Conservation (phyloP, 2,888 invertebrate genomes). For the Dyspetes luteomarginatus region DNA sequence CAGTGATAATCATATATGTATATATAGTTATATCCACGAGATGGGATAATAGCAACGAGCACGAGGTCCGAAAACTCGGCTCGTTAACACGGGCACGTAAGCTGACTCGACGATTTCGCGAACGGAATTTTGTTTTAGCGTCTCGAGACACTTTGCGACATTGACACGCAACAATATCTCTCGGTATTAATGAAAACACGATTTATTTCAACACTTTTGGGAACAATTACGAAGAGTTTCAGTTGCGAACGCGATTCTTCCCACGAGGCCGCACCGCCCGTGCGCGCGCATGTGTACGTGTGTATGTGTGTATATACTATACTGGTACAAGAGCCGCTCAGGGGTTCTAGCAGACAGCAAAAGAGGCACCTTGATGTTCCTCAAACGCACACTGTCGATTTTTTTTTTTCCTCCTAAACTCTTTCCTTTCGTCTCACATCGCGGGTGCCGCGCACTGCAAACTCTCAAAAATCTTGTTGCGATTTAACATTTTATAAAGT, state of each 20-base stretch:
- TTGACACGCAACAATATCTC: not conserved
- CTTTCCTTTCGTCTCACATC: not conserved
- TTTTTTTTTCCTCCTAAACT: slow-evolving; percentile 24
- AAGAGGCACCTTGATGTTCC: slow-evolving; percentile 46
- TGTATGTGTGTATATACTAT: slow-evolving; percentile 4
- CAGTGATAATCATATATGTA: not conserved
- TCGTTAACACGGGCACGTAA: slow-evolving; percentile 61
- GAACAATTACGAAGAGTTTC: not conserved
- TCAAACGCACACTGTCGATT: slow-evolving; percentile 52
- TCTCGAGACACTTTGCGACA: not conserved
- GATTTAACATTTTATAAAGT: slow-evolving; percentile 58
- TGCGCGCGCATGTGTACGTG: slow-evolving; percentile 4
- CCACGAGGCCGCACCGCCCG: slow-evolving; percentile 34
- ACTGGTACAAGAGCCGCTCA: slow-evolving; percentile 27
- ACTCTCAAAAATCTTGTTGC: slow-evolving; percentile 45
- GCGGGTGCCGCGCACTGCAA: not conserved
- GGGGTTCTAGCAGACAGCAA: slow-evolving; percentile 64
- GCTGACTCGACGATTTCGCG: slow-evolving; percentile 74
- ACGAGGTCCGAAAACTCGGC: slow-evolving; percentile 63
- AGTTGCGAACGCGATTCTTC: not conserved
- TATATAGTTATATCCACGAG: not conserved
- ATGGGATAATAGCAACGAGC: slow-evolving; percentile 23
- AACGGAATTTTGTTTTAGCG: not conserved
- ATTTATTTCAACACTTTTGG: not conserved
- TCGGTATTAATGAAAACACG: not conserved